Evolutionary conservation across 2,888 invertebrate genomes (phyloP), one percentile per base, ranked within the genome.

Genomic region (Helleia helle): DNA sequence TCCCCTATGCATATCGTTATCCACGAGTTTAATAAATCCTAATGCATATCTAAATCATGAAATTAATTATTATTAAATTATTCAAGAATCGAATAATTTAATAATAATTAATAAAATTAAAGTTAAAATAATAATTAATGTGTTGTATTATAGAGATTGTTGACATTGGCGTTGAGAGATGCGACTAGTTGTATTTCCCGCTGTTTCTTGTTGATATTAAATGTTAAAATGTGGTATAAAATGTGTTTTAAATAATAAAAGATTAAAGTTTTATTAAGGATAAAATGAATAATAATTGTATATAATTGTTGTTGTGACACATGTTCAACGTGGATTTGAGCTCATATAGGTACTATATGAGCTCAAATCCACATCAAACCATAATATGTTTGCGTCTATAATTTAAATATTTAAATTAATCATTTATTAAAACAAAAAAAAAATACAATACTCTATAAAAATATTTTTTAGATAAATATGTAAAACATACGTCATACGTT

Each of bases 61-160:
- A 15, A 22, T 2, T 7, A 4, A 4, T 4, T 18, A 4, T 22
- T 4, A 2, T 22, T 22, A 8, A 5, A 22, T 22, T 22, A 22
- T 22, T 22, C 22, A 22, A 22, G 6, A 6, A 8, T 22, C 22
- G 22, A 22, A 6, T 22, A 5, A 4, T 22, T 22, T 5, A 22
- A 22, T 22, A 22, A 7, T 22, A 6, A 5, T 22, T 4, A 7
- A 22, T 4, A 8, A 6, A 40, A 43, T 43, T 40, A 18, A 37
- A 44, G n/a, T n/a, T n/a, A n/a, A n/a, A n/a, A n/a, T n/a, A 45
- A 39, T 52, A 54, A 58, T 42, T 41, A 41, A 69, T 64, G n/a
- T 70, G 63, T 71, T 55, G 67, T 65, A 74, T n/a, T 22, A 22
- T 22, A 12, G 12, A 15, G 9, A n/a, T 34, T 18, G 22, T 34